Evolutionary conservation across 2,888 invertebrate genomes (phyloP).

Genomic region (Drosophila pseudotalamancana): DNA sequence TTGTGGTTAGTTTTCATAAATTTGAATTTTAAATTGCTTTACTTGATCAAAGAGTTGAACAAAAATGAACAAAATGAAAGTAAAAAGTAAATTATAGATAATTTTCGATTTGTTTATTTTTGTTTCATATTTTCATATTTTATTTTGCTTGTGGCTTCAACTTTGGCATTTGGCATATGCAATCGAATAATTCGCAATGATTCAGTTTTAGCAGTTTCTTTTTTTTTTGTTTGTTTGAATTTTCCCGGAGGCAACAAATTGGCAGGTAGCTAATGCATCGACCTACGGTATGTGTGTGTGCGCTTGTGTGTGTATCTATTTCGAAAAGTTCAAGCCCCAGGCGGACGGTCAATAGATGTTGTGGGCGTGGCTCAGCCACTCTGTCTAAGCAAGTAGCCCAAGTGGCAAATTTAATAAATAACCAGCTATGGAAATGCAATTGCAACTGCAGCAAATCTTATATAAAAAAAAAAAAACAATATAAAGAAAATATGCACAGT

Average conservation of each 20-base stretch:
- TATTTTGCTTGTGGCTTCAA: conserved; percentile 39
- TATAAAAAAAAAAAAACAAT: not conserved
- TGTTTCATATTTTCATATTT: conserved; percentile 8
- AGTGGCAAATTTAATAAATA: conserved; percentile 73
- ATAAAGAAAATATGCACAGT: conserved; percentile 1
- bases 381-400: conserved; percentile 28
- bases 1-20: too few relatives aligned
- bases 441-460: conserved; percentile 16
- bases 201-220: conserved; percentile 51
- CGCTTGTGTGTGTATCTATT: conserved; percentile 20
- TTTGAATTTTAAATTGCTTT: too few relatives aligned
- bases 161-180: conserved; percentile 64
- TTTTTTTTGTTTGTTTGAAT: conserved; percentile 10
- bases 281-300: conserved; percentile 17
- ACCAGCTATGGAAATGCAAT: conserved; percentile 52
- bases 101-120: conserved; percentile 13
- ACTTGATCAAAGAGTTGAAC: too few relatives aligned
- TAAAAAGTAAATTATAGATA: conserved; percentile 45
- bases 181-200: conserved; percentile 51
- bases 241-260: conserved; percentile 54
- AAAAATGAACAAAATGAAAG: conserved; percentile 42
- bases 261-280: conserved; percentile 43
- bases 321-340: conserved; percentile 54
- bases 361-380: conserved; percentile 53
- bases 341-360: conserved; percentile 27